Evolutionary conservation across 2,797 vertebrate genomes (phyloP), one percentile per base, ranked within the genome.

Genomic region (Microctenopoma stevenorrisi): DNA sequence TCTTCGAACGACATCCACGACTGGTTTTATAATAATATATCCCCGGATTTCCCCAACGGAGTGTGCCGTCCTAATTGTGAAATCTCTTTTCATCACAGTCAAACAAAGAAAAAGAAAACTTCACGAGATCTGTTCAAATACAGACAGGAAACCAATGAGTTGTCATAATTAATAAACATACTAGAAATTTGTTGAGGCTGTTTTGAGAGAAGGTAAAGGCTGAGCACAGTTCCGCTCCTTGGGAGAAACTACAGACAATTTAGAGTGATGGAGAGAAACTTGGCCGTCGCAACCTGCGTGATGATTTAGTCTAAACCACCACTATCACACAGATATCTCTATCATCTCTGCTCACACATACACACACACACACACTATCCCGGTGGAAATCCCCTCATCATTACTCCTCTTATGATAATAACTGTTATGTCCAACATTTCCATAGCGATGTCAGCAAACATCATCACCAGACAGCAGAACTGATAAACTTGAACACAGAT

Each of bases 371-470:
- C 55, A 46, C 38, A 47, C 57, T 51, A 37, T 35, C 40, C 52
- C 66, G 74, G 65, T 82, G 88, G 88, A 93, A 90, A 91, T 84
- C 86, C 87, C 86, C 81, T 76, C 81, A 68, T 78, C 66, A 62
- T 74, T 74, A 75, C 66, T 74, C 72, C 75, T 38, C 54, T 80
- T 87, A 78, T 74, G 65, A 79, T 76, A 80, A 84, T 78, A 81
- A 85, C 61, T 90, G 81, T 87, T 85, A 69, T 83, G 70, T 82
- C 86, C 86, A 85, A 84, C 72, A 82, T 88, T 80, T 69, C 83
- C 82, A 88, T 81, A 74, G 85, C 68, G 46, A 86, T 85, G 68
- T 68, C 74, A 87, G 69, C 79, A 90, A 89, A 83, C 81, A 82
- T 61, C 16, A 46, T 59, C 58, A 57, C 56, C 82, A 81, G 68